These are phyloP conservation scores for Anableps anableps DNA, from an alignment of 2,797 vertebrate species.

Conservation along the genomic window DNA sequence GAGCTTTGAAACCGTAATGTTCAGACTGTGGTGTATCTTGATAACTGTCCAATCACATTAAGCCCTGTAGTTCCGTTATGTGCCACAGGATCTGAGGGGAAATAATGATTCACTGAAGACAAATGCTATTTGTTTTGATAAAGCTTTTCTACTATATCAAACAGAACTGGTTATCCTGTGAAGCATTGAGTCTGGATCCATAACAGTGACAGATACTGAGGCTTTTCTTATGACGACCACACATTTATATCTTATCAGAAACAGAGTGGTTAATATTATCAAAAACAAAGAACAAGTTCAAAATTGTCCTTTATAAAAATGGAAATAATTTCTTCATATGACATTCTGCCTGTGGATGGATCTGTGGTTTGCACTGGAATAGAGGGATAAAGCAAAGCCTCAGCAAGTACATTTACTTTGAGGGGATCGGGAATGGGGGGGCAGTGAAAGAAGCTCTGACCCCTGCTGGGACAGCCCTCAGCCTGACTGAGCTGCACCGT, in stretches of 20 bases:
- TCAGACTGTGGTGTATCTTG: background rate
- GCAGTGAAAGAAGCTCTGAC: no score
- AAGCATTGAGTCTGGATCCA: background rate
- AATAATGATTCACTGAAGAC: background rate
- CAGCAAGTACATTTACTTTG: background rate
- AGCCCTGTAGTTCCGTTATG: background rate
- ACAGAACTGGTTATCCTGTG: background rate
- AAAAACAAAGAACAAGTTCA: background rate
- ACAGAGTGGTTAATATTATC: background rate
- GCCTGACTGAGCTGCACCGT: slow-evolving; percentile 18
- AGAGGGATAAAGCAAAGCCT: background rate
- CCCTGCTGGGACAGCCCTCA: background rate
- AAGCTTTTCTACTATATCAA: background rate
- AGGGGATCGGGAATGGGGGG: background rate
- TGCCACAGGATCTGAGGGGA: no score
- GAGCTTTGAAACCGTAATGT: background rate
- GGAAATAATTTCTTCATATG: background rate
- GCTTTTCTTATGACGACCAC: background rate
- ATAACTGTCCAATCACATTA: background rate
- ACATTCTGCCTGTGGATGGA: background rate
- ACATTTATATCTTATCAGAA: no score
- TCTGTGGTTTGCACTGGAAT: background rate
- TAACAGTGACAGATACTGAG: background rate
- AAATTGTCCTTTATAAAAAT: background rate
- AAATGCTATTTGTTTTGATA: background rate